Evolutionary conservation across 2,113 vertebrate genomes (phyloP), one percentile per base, ranked within the genome.

Genomic region (Ramphastos sulfuratus): DNA sequence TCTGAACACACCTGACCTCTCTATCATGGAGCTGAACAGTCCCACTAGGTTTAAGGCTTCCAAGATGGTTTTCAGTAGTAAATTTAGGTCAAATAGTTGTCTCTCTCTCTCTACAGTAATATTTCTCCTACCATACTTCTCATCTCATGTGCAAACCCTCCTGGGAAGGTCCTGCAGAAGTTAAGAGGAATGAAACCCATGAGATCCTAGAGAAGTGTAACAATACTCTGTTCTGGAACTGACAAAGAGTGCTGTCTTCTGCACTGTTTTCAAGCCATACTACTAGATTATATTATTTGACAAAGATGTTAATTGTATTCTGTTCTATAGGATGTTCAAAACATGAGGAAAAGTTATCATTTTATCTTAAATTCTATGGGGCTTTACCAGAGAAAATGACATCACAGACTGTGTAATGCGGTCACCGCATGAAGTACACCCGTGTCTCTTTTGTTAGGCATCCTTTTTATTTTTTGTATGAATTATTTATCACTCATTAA

Each of bases 401-500:
- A 92, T 90, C 79, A 92, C 58, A 95, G 76, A 23, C 79, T 60
- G 8, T 25, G 67, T 91, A 94, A 94, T 72, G 58, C 46, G 88
- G 79, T 85, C 73, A 69, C 87, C 65, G 79, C 61, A 24, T 82
- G 85, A 95, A 93, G 54, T 76, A 75, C 81, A 66, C 42, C n/a
- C 1, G 12, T 58, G 50, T 82, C 65, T 86, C 91, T 87, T 96
- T 94, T 92, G 80, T 94, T 75, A 84, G 76, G 28, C 61, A 18
- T 78, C 90, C 69, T 94, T 85, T 81, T 87, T 81, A 56, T 64
- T 94, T 95, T 89, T 83, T 80, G 18, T 83, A 92, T 95, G 89
- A 94, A 96, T 94, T 95, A 96, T 92, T 95, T 96, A 93, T 96
- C 92, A 75, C 66, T 92, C 89, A 90, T 94, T 94, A 95, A 65